Base-by-base conservation (phyloP, 2,888 invertebrate species). In the Ptilodon capucinus region DNA sequence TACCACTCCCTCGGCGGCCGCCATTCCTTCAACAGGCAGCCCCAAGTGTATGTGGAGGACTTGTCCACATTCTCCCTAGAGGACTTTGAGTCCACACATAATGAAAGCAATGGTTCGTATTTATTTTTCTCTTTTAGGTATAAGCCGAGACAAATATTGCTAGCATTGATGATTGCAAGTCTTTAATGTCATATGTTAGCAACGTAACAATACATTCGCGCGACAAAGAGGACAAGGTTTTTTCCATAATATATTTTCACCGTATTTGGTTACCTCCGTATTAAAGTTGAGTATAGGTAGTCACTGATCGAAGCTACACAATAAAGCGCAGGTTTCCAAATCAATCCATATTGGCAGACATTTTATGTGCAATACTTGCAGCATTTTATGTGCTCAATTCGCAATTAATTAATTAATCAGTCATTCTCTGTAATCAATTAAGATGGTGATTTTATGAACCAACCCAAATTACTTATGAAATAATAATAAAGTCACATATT, bases 1-100 rank as follows among this genome's bases (percentile, higher is more conserved):
- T 91, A 91, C 71, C 90, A 91, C 71, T 90, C 88, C 35, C 77
- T 91, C 7, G 89, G 90, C 21, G 90, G 90, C 40, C 77, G 89
- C 43, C 86, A 89, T 55, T 87, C 89, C 4, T 74, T 89, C 44
- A 84, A 71, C 60, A 67, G 87, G 40, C 82, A 87, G 53, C 86
- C 89, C 1, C 89, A 83, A 57, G 90, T 91, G 38, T 90, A 90
- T 60, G 78, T 91, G 3, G 91, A 91, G 58, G 91, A 91, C 59
- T 72, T 91, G 54, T 81, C 86, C 17, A 84, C 82, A 55, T 71
- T 91, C 30, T 87, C 90, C 1, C 64, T 90, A 50, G 91, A 84
- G 0, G 91, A 91, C 64, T 89, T 91, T 54, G 87, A 89, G 61
- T 64, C 81, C 2, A 76, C 84, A 4, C 89, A 84, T 57, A 91